A percentile compares a stretch with the other conserved stretches of the same genome.
Conservation (phyloP, 2,113 vertebrate species). For the Eurystomus gularis region DNA sequence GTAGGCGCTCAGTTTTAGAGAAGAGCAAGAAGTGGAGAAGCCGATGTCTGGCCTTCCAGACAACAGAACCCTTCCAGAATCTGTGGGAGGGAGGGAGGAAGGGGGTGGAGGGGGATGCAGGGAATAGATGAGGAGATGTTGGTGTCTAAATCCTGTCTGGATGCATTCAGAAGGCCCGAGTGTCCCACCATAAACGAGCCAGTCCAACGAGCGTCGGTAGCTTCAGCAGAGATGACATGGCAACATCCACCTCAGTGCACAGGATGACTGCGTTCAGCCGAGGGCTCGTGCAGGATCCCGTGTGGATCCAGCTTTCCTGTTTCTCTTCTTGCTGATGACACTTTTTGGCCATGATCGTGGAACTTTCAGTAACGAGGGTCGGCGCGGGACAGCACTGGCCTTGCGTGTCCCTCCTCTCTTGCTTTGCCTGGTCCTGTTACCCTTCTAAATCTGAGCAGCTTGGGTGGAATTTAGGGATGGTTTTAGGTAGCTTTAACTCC, state of each 20-base stretch:
- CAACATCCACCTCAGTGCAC: fast-evolving
- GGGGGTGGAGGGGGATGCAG: neutral
- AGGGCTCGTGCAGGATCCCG: neutral
- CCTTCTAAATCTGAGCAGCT: neutral
- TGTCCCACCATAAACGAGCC: neutral
- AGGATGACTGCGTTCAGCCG: neutral
- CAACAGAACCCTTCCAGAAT: neutral
- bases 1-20: neutral
- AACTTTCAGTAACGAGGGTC: fast-evolving
- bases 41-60: neutral
- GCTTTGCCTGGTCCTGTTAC: neutral
- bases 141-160: neutral
- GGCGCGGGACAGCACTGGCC: neutral
- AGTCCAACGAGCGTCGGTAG: too few species aligned
- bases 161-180: neutral
- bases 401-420: neutral
- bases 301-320: neutral
- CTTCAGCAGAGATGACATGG: neutral
- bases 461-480: neutral
- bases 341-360: neutral
- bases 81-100: neutral
- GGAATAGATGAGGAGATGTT: neutral
- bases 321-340: neutral
- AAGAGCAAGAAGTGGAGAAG: neutral
- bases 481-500: neutral